Evolutionary conservation across 2,113 vertebrate species (phyloP).

Genomic region (Cryptotis parvus): DNA sequence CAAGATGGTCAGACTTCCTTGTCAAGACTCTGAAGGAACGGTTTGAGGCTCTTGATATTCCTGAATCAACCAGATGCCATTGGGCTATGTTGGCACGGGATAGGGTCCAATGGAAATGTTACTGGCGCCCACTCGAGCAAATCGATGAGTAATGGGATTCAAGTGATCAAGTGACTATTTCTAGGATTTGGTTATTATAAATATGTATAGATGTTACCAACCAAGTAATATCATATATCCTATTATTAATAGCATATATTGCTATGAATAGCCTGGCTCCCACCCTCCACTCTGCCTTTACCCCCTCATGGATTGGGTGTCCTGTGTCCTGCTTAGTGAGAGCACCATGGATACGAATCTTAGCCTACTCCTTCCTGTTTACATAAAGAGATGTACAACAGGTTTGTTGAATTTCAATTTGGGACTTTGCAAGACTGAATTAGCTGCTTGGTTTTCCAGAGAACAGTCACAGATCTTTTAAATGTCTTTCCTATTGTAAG

Average conservation of each 20-base stretch:
- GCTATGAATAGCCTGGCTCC: rapidly evolving
- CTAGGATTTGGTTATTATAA: background rate
- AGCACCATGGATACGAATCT: background rate
- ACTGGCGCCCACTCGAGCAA: no score
- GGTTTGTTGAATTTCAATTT: background rate
- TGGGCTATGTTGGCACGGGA: no score
- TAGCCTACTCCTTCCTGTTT: background rate
- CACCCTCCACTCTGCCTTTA: background rate
- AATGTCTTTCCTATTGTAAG: constrained; percentile 45
- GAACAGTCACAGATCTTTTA: constrained; percentile 1
- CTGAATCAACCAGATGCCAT: no score
- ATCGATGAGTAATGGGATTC: no score
- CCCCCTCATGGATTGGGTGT: background rate
- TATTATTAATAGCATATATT: no score
- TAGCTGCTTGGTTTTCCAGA: constrained; percentile 39
- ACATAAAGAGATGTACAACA: background rate
- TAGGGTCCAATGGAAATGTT: no score
- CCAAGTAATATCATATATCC: no score
- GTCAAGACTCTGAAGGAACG: no score
- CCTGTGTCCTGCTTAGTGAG: background rate
- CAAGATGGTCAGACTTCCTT: no score
- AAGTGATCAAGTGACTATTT: no score
- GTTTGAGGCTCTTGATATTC: no score
- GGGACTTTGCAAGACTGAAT: constrained; percentile 4
- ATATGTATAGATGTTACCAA: no score